Conservation (phyloP, 92 coral and sea anemone genomes). For the Phymanthus crucifer region DNA sequence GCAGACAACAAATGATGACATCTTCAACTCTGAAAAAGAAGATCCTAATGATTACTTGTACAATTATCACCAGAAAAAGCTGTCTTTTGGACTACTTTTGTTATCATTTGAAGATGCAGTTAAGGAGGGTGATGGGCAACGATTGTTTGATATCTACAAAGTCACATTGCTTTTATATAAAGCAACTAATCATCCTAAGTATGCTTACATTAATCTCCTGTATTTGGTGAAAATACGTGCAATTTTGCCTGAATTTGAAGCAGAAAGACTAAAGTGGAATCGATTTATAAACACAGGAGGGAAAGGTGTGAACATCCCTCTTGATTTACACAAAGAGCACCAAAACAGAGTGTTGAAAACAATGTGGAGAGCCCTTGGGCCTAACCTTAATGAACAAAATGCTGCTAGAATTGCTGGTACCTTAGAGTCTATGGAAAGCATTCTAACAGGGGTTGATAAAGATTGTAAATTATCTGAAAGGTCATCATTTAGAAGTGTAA, state of each 20-base stretch:
- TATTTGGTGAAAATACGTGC: constrained; percentile 37
- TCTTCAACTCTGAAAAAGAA: neutral
- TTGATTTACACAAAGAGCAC: constrained; percentile 62
- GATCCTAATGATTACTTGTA: neutral
- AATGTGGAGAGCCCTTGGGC: constrained; percentile 64
- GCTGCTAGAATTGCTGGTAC: constrained; percentile 66
- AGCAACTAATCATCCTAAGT: constrained; percentile 41
- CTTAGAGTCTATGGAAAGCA: constrained; percentile 43
- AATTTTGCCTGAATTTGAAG: constrained; percentile 49
- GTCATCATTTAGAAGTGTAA: constrained; percentile 29
- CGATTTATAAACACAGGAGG: constrained; percentile 61
- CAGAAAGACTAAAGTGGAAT: constrained; percentile 59
- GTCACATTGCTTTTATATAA: constrained; percentile 24
- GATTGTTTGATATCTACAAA: constrained; percentile 23
- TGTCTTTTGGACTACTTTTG: neutral
- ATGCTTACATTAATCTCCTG: constrained; percentile 49
- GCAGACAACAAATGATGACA: too few species aligned
- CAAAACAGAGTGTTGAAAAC: constrained; percentile 51
- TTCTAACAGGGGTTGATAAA: constrained; percentile 37
- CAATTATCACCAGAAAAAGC: neutral
- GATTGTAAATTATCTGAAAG: constrained; percentile 43
- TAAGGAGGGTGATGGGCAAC: neutral
- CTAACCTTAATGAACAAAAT: constrained; percentile 54
- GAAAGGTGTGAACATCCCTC: constrained; percentile 54
- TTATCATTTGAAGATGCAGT: neutral